Base-by-base conservation (phyloP, 2,888 invertebrate species). In the Molorchus minor region DNA sequence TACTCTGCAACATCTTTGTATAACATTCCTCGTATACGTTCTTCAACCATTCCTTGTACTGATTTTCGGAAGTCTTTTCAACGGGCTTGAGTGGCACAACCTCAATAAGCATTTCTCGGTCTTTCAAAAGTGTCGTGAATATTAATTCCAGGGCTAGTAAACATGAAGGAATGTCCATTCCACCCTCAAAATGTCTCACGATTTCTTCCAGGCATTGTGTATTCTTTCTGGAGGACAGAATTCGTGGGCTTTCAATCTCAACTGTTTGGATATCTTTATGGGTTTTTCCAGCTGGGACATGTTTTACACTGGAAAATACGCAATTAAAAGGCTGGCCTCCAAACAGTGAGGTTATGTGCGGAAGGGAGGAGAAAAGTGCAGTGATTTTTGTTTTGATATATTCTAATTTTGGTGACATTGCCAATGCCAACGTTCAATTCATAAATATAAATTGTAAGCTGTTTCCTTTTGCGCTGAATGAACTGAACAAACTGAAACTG, bases 101-200 rank as follows among this genome's bases (percentile, higher is more conserved):
- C 75, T 86, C 85, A 61, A 87, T 82, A 58, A 84, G 82, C 83
- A 91, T 85, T 69, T 88, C 87, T 30, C 86, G 84, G 60, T 89
- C 84, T 75, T 85, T 88, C 13, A 92, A 75, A 52, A 92, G 77
- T 73, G 87, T 88, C 16, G 84, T 83, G 75, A 92, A 92, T 74
- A 92, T 85, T 41, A 88, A 84, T 80, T 92, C 91, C 63, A 91
- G 76, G 15, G 90, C 87, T 45, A 90, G 83, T 69, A 92, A 81
- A 64, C 87, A 84, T 53, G 88, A 82, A 63, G 84, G 83, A 44
- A 80, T 72, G 64, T 82, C 78, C 63, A 74, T 74, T 55, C 81
- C 80, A 59, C 78, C 76, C 57, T 89, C 86, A 76, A 91, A 89
- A 82, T 88, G 84, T 69, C 84, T 83, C 61, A 91, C 81, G 65